phyloP scores from a whole-genome alignment of 2,113 vertebrate genomes.

The Tachysurus fulvidraco region DNA sequence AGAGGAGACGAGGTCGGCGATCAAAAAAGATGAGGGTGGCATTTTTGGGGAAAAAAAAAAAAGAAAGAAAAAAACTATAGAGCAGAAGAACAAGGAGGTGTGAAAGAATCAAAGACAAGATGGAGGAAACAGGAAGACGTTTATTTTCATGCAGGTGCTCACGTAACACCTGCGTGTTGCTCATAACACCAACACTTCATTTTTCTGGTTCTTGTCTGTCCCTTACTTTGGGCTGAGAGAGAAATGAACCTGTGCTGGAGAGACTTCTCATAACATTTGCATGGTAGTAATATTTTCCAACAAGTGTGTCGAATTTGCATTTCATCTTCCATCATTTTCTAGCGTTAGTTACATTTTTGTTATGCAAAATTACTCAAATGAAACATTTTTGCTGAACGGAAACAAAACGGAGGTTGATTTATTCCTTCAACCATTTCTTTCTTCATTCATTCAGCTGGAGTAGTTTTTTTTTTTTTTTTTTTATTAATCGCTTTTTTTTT shows the following conservation, averaged over 20 bases:
- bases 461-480: no score
- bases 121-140: background rate
- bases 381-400: background rate
- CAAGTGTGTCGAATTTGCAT: background rate
- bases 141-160: background rate
- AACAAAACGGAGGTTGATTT: background rate
- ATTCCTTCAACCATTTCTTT: background rate
- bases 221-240: background rate
- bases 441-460: background rate
- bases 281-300: background rate
- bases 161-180: background rate
- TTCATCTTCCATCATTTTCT: background rate
- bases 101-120: conserved; percentile 2
- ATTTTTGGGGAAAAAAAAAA: conserved; percentile 11
- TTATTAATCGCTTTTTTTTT: no score
- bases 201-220: background rate
- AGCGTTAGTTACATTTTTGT: background rate
- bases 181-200: background rate
- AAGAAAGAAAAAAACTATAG: background rate
- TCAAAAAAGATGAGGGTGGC: conserved; percentile 23
- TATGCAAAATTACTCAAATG: background rate
- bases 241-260: background rate
- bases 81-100: background rate
- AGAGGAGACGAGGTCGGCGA: background rate
- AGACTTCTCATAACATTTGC: background rate